Percentiles rank a stretch among this genome's conserved stretches.
Evolutionary conservation across 2,113 vertebrate species (phyloP).

Genomic region (Cephalopterus ornatus): DNA sequence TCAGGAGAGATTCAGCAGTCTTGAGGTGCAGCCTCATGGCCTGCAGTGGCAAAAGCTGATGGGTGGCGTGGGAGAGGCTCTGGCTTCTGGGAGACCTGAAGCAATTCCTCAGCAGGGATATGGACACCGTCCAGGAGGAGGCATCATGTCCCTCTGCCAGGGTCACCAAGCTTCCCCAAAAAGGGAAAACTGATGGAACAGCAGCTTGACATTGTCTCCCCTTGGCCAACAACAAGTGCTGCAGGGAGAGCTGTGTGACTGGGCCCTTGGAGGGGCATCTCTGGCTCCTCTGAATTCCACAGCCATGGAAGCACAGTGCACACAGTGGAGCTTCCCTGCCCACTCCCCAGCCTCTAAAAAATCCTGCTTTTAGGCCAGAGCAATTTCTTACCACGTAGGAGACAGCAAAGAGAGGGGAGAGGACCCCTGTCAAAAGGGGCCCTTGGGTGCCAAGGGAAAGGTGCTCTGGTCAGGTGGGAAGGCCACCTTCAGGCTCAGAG

Average conservation of each 20-base stretch:
- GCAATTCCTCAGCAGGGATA: not conserved
- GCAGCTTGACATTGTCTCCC: not conserved
- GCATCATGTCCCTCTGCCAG: not conserved
- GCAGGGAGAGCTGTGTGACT: not conserved
- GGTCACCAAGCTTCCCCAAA: not conserved
- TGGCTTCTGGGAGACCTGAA: not conserved
- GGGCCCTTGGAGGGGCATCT: not conserved
- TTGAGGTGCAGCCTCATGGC: not conserved
- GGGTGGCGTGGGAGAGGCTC: not conserved
- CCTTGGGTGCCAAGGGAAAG: not conserved
- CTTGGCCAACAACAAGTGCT: not conserved
- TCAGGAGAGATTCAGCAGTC: not conserved
- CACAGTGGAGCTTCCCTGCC: not conserved
- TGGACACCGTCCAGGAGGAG: accelerated
- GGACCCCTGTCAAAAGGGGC: not conserved
- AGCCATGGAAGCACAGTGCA: accelerated
- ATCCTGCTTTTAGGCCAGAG: not conserved
- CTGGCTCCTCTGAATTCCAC: not conserved
- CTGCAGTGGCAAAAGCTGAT: not conserved
- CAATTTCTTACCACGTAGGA: not conserved
- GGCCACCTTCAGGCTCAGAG: not conserved
- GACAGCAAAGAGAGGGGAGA: not conserved
- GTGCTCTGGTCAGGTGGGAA: not conserved
- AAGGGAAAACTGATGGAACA: not conserved
- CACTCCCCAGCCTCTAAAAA: not conserved